Evolutionary conservation across 2,888 invertebrate genomes (phyloP).

Genomic region (Julus scandinavius): DNA sequence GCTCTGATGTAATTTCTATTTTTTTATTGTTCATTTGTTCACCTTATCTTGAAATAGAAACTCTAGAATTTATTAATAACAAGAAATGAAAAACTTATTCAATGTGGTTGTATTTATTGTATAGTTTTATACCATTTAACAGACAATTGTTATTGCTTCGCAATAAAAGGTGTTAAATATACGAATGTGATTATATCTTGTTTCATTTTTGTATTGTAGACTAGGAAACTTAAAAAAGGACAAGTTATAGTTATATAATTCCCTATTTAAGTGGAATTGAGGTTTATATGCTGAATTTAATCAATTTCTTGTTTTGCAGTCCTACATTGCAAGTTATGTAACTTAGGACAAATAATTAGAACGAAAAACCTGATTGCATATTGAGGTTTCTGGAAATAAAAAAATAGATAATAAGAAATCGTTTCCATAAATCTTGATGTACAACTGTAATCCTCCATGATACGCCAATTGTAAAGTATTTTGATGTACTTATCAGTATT

Average conservation of each 20-base stretch:
- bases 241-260: neutral
- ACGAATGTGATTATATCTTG: neutral
- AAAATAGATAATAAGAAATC: neutral
- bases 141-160: slow-evolving; percentile 15
- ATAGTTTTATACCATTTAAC: slow-evolving; percentile 42
- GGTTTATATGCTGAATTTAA: slow-evolving; percentile 28
- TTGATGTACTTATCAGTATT: neutral
- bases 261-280: neutral
- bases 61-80: slow-evolving; percentile 22
- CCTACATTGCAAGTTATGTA: neutral
- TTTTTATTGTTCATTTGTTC: neutral
- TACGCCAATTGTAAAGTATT: neutral
- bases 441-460: neutral
- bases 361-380: neutral
- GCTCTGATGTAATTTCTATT: too few relatives aligned
- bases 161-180: slow-evolving; percentile 24
- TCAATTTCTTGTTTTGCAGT: neutral
- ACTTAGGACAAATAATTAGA: neutral
- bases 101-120: slow-evolving; percentile 41
- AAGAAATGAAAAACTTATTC: slow-evolving; percentile 15
- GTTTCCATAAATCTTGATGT: neutral
- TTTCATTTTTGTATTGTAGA: neutral
- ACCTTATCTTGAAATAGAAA: neutral
- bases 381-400: slow-evolving; percentile 8
- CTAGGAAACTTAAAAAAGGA: neutral